Base-by-base conservation (phyloP, 2,888 invertebrate species). In the Folsomia candida region DNA sequence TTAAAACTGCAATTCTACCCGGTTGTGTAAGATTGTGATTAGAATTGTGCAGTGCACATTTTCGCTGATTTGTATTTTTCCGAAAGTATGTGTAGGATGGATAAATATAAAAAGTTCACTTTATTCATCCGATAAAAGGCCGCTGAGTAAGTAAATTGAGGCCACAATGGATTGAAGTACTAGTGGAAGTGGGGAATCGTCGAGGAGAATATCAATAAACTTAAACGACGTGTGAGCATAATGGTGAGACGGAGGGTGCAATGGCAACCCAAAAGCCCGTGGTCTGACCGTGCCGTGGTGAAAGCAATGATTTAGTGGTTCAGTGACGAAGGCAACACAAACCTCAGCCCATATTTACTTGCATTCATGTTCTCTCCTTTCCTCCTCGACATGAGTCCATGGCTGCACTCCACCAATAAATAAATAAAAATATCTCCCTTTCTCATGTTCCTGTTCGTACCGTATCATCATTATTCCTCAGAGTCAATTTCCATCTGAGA, bases 281-380 rank as follows among this genome's bases (percentile, higher is more conserved):
- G 4, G 37, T 37, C 37, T 37, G 37, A 14, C 14, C 37, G 37
- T 22, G 62, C 29, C 28, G 62, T 62, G 62, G 62, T 62, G 62
- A 62, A 62, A 62, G 62, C 62, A 62, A 28, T 62, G 62, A 62
- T 62, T 62, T 62, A 62, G 28, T 26, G 62, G 29, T 62, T 62
- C 62, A 62, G 20, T 62, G 28, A 62, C 20, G 62, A 62, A 62
- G 27, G 27, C 28, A 18, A 29, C 20, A 25, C 37, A 37, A 14
- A 37, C 37, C 37, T 14, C 37, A 37, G 14, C 37, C 14, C 4
- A 14, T 37, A n/a, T n/a, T 37, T 14, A 4, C 4, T 37, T 37
- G 6, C 37, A 37, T 37, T 9, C 37, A 37, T 9, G 4, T 37
- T 37, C 14, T 37, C 37, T 9, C 37, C 37, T n/a, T n/a, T n/a